Base-by-base conservation (phyloP, 1,140 invertebrate genomes). In the Thereuonema tuberculata region DNA sequence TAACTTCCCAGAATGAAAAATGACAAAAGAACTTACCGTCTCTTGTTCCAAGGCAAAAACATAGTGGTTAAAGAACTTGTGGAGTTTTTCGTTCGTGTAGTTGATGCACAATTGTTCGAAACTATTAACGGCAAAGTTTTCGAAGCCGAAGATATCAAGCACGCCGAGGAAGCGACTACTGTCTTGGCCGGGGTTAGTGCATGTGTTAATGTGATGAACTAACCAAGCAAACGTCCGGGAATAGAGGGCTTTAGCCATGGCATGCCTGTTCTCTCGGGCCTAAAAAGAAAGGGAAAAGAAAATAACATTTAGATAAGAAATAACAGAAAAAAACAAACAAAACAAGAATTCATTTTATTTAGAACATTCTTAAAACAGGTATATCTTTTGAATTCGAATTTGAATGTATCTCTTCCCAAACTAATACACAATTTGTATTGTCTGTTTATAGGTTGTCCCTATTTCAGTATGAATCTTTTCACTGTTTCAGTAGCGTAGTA, bases 31-130 rank as follows among this genome's bases (percentile, higher is more conserved):
- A 83, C 85, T 85, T 77, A 93, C 89, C 67, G 91, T 85, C 77
- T 92, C 86, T 72, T 93, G 90, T 74, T 94, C 91, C 60, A 93
- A 70, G 0, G 88, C 87, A 69, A 95, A 95, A 0, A 95, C 89
- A 67, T 93, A 93, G 68, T 93, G 89, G 78, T 98, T 98, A 75
- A 98, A 98, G 75, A 98, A 97, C 77, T 95, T 95, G 71, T 98
- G 95, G 14, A 98, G 79, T 71, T 98, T 98, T 73, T 98, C 95
- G 71, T 98, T 98, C 0, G 93, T 94, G 73, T 96, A 98, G 75
- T 98, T 98, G 66, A 98, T 98, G 70, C 93, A 96, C n/a, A 83
- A 81, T 72, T 98, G 94, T 72, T 98, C 94, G 71, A 98, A 93
- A 2, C 91, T 93, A 72, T 98, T 98, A 1, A 84, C 76, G 15